Conservation (phyloP, 2,888 invertebrate species). For the Phania funesta region DNA sequence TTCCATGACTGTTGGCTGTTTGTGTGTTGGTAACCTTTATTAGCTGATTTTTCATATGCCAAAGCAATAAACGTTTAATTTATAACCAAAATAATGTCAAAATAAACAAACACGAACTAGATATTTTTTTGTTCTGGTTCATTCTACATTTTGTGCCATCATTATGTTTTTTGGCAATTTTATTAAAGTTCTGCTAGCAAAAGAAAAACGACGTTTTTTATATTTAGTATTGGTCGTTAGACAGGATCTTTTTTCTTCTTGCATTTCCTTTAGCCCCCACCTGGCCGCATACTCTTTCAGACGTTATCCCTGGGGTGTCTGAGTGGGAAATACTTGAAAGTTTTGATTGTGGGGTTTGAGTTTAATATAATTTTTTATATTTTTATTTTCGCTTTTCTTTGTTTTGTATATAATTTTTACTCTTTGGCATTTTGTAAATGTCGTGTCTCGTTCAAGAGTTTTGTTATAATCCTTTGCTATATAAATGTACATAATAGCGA, state of each 20-base stretch:
- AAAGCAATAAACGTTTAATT: slow-evolving; percentile 68
- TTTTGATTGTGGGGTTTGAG: slow-evolving; percentile 36
- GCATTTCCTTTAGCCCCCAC: neutral
- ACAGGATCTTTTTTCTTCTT: slow-evolving; percentile 37
- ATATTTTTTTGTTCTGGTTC: slow-evolving; percentile 52
- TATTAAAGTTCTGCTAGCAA: slow-evolving; percentile 31
- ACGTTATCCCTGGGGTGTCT: slow-evolving; percentile 50
- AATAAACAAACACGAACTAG: slow-evolving; percentile 66
- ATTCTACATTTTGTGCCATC: slow-evolving; percentile 5
- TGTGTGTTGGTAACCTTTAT: slow-evolving; percentile 59
- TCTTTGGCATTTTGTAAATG: slow-evolving; percentile 40
- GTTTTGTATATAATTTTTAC: neutral
- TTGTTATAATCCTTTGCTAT: slow-evolving; percentile 51
- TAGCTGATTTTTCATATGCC: slow-evolving; percentile 68
- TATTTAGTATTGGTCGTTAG: slow-evolving; percentile 47
- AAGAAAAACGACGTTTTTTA: slow-evolving; percentile 26
- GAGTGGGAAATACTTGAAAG: slow-evolving; percentile 61
- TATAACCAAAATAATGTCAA: slow-evolving; percentile 63
- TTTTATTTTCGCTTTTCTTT: neutral
- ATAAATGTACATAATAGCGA: slow-evolving; percentile 10
- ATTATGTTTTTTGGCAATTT: slow-evolving; percentile 59
- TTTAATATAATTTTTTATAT: slow-evolving; percentile 24
- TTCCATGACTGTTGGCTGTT: slow-evolving; percentile 25
- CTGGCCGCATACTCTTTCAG: neutral
- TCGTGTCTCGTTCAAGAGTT: slow-evolving; percentile 56